Conservation (phyloP, 2,888 invertebrate genomes). For the Orthonevra nobilis region DNA sequence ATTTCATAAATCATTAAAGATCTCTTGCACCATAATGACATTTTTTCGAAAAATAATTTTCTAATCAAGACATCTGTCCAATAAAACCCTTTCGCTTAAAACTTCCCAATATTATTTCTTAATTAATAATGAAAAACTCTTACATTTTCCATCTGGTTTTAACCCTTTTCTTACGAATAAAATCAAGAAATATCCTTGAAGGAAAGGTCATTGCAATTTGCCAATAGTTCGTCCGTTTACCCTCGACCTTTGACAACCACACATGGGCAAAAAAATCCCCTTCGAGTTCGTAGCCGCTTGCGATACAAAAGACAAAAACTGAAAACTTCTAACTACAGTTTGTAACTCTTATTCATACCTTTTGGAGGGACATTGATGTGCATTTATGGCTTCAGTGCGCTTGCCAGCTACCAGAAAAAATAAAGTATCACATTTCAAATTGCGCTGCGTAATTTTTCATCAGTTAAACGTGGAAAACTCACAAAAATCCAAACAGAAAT, state of each 20-base stretch:
- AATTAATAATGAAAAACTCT: slow-evolving; percentile 31
- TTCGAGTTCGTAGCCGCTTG: slow-evolving; percentile 2
- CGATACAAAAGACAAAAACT: slow-evolving; percentile 11
- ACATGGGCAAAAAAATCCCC: too few relatives aligned
- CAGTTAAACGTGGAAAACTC: slow-evolving; percentile 36
- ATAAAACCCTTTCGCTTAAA: too few relatives aligned
- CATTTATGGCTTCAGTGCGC: slow-evolving; percentile 52
- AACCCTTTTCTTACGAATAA: slow-evolving; percentile 18
- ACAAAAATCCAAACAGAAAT: too few relatives aligned
- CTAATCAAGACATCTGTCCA: too few relatives aligned
- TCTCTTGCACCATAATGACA: too few relatives aligned
- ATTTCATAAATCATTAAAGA: too few relatives aligned
- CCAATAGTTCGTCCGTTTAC: slow-evolving; percentile 68
- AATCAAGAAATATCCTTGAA: slow-evolving; percentile 14
- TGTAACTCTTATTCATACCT: too few relatives aligned
- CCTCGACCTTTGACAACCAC: slow-evolving; percentile 62
- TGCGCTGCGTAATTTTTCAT: slow-evolving; percentile 58
- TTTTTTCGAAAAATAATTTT: too few relatives aligned
- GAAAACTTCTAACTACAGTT: slow-evolving; percentile 26
- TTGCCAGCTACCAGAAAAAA: slow-evolving; percentile 19
- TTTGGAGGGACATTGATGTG: slow-evolving; percentile 25
- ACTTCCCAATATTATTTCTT: too few relatives aligned
- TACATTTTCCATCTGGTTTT: slow-evolving; percentile 3
- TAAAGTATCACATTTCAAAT: slow-evolving; percentile 66
- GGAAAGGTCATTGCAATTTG: slow-evolving; percentile 68